These are phyloP conservation scores for Orchesella flavescens DNA, from an alignment of 2,888 invertebrate genomes.

Conservation along the genomic window DNA sequence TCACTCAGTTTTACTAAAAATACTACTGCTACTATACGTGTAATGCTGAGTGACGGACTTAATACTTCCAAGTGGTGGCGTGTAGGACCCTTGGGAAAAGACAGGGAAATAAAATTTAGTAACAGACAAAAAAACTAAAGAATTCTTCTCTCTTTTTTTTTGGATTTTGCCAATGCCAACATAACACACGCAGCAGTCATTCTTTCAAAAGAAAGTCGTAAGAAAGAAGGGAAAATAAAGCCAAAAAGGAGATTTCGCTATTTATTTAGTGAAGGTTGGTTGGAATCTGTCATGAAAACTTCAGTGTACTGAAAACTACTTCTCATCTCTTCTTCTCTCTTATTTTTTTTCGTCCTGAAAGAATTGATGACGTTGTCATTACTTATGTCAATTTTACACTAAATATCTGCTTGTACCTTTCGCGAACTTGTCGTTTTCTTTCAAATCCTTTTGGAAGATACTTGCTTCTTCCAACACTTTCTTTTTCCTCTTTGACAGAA, in stretches of 20 bases:
- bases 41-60: conserved; percentile 48
- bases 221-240: not conserved
- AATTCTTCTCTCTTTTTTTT: not conserved
- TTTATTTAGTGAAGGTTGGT: conserved; percentile 10
- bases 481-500: too few relatives aligned
- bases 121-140: conserved; percentile 4
- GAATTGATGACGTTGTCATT: not conserved
- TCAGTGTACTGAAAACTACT: too few relatives aligned
- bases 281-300: too few relatives aligned
- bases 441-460: too few relatives aligned
- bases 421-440: too few relatives aligned
- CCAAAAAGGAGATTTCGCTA: conserved; percentile 26
- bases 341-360: not conserved
- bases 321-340: not conserved
- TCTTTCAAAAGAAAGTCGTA: conserved; percentile 10
- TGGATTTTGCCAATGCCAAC: not conserved
- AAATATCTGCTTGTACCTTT: too few relatives aligned
- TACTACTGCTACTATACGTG: too few relatives aligned
- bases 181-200: conserved; percentile 4
- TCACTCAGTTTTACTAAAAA: conserved; percentile 4
- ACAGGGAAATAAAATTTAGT: conserved; percentile 51
- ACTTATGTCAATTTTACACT: too few relatives aligned
- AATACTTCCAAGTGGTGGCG: conserved; percentile 52
- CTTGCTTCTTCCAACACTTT: too few relatives aligned
- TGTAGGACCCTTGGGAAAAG: conserved; percentile 46